Percentiles rank a stretch among this genome's conserved stretches.
phyloP scores from a whole-genome alignment of 1,140 invertebrate species.

The Plutomurus gul region DNA sequence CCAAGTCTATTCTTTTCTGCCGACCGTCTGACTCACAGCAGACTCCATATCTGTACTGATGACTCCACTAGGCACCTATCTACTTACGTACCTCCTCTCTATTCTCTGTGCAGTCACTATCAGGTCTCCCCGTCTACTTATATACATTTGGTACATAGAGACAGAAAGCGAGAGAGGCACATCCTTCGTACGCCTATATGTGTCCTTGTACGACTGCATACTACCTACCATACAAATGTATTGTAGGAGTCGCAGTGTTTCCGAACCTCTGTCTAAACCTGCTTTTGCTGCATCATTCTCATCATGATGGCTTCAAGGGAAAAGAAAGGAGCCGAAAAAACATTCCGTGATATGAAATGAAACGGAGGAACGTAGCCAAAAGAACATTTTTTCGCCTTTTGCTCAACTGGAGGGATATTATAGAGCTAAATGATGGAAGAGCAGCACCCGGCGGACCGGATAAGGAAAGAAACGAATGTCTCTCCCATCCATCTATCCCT shows the following conservation, averaged over 20 bases:
- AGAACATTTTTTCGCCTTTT: not conserved
- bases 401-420: not conserved
- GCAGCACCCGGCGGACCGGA: not conserved
- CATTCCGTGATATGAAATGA: not conserved
- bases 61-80: not conserved
- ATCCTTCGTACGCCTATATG: no score
- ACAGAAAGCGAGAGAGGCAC: no score
- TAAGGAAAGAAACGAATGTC: not conserved
- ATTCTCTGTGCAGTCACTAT: no score
- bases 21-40: no score
- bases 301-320: slow-evolving; percentile 20
- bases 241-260: not conserved
- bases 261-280: not conserved
- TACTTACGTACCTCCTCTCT: not conserved
- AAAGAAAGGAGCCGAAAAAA: slow-evolving; percentile 9
- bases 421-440: not conserved
- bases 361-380: slow-evolving; percentile 3
- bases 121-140: no score
- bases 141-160: no score
- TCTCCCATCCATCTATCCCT: not conserved
- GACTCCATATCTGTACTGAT: not conserved
- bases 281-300: slow-evolving; percentile 6
- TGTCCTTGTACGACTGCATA: no score
- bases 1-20: not conserved
- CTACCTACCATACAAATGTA: not conserved